Evolutionary conservation across 1,140 invertebrate species (phyloP), one percentile per base, ranked within the genome.

Genomic region (Musca domestica): DNA sequence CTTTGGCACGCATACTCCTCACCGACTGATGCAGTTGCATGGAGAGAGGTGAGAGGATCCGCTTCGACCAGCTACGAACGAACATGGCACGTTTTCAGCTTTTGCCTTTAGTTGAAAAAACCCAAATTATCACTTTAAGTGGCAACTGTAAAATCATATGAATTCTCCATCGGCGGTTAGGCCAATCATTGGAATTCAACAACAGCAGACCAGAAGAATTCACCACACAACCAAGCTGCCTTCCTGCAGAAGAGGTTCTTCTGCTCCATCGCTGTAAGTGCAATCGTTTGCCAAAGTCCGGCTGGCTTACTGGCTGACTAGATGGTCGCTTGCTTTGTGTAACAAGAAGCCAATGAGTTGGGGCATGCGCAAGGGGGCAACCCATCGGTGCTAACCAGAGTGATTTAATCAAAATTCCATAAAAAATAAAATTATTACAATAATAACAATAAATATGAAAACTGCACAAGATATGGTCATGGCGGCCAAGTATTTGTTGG

Each of bases 381-480:
- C 34, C 12, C 54, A 27, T 58, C 23, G 27, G 27, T 61, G 56
- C 19, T 61, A 61, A 61, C 56, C 56, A 61, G 27, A 34, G 56
- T 61, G 56, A 61, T 61, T 61, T 61, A 61, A 61, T 61, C 56
- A 61, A 61, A 61, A 61, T 61, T 61, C 56, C 56, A 61, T 61
- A 61, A 61, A 61, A 61, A 61, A 34, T 61, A 61, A 61, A 61
- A 61, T 61, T 61, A 61, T 61, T 61, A 41, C 56, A 61, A 61
- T 61, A 61, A 61, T 61, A 61, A 61, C 56, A 61, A 61, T 61
- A 61, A 61, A 61, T 61, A 61, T 61, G 56, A 61, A 61, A 61
- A 61, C 56, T 61, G 56, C 56, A 41, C 56, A 61, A 19, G 56
- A 61, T 27, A 61, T 61, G 56, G 34, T 19, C 56, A 41, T 41